A percentile compares a stretch with the other conserved stretches of the same genome.
phyloP scores from a whole-genome alignment of 2,888 invertebrate species.

The Malachius bipustulatus region DNA sequence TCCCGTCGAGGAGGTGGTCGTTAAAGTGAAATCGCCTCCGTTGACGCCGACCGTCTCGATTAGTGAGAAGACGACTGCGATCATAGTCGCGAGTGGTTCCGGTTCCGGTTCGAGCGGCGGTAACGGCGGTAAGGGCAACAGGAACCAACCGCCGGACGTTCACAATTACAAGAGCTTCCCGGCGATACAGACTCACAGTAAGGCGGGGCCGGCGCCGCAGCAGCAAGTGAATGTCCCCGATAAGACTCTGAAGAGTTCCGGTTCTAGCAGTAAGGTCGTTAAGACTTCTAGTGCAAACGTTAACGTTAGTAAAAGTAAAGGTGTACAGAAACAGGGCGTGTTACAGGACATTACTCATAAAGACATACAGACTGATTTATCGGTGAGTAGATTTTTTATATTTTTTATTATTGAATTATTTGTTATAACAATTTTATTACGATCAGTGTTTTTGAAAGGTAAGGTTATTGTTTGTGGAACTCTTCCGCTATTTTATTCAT shows the following conservation, averaged over 20 bases:
- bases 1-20: background rate
- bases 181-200: slow-evolving; percentile 22
- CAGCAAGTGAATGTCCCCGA: slow-evolving; percentile 4
- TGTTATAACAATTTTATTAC: background rate
- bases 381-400: slow-evolving; percentile 21
- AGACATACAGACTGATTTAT: slow-evolving; percentile 24
- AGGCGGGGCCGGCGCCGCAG: slow-evolving; percentile 7
- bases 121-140: background rate
- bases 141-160: slow-evolving; percentile 24
- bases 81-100: background rate
- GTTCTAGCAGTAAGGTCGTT: slow-evolving; percentile 15
- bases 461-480: too few species aligned
- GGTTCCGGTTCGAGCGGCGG: background rate
- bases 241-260: slow-evolving; percentile 17
- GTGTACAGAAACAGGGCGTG: too few species aligned
- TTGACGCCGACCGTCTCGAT: background rate
- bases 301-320: slow-evolving; percentile 11
- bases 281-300: slow-evolving; percentile 15
- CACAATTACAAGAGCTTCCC: slow-evolving; percentile 32
- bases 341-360: slow-evolving; percentile 13
- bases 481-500: too few species aligned
- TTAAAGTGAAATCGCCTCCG: slow-evolving; percentile 18
- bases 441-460: background rate
- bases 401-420: background rate
- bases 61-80: background rate